Conservation (phyloP, 2,113 vertebrate genomes). For the Chaetodon auriga region DNA sequence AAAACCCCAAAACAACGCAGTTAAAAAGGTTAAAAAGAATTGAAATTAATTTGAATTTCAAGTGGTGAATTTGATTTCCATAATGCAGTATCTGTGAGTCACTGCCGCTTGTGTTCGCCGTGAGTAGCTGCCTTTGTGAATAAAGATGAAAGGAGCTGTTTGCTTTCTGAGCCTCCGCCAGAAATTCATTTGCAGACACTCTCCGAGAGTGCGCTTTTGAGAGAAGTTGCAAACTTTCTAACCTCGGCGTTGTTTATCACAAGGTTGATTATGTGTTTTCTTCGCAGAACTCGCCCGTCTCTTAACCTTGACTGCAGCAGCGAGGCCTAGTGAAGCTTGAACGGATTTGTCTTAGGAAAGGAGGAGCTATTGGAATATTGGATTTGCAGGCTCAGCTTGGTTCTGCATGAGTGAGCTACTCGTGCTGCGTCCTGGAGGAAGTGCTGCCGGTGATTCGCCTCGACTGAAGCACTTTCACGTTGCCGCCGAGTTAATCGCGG, state of each 20-base stretch:
- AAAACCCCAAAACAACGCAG: neutral
- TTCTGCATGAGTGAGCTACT: conserved; percentile 43
- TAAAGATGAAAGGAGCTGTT: conserved; percentile 42
- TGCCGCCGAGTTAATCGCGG: conserved; percentile 22
- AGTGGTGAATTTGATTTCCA: conserved; percentile 74
- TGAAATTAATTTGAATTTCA: conserved; percentile 69
- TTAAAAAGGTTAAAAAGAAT: conserved; percentile 62
- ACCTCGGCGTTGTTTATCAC: conserved; percentile 30
- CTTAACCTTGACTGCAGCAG: conserved; percentile 27
- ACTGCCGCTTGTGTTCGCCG: conserved; percentile 5
- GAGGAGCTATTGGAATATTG: conserved; percentile 62
- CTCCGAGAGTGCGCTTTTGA: conserved; percentile 1
- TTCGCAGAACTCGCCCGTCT: conserved; percentile 7
- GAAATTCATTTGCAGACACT: conserved; percentile 9
- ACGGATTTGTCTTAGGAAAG: conserved; percentile 54
- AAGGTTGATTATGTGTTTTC: conserved; percentile 36
- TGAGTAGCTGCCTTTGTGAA: conserved; percentile 38
- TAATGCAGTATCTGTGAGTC: conserved; percentile 58
- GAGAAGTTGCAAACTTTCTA: conserved; percentile 32
- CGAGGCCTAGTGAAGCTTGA: conserved; percentile 46
- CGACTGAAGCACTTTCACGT: conserved; percentile 1
- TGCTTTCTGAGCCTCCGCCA: conserved; percentile 1
- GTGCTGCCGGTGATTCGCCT: conserved; percentile 9
- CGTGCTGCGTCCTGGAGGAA: conserved; percentile 26
- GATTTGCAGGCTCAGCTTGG: conserved; percentile 58